Evolutionary conservation across 2,888 invertebrate species (phyloP).

Genomic region (Drosophila ochracea): DNA sequence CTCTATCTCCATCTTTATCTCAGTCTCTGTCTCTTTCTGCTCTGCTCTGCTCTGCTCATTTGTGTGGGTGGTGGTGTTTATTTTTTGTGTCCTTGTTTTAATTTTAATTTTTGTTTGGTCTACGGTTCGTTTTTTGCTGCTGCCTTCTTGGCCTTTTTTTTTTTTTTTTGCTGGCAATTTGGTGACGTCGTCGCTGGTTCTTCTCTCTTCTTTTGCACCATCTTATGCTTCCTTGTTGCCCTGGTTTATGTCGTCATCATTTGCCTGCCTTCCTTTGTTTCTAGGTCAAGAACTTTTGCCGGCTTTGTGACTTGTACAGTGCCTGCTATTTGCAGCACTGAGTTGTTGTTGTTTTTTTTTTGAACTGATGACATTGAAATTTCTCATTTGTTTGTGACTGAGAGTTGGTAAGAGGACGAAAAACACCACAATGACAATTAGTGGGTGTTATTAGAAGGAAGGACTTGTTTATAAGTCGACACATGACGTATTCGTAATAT

Average conservation of each 20-base stretch:
- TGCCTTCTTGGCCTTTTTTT: conserved; percentile 21
- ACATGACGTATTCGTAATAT: conserved; percentile 31
- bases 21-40: neutral
- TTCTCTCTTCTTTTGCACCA: conserved; percentile 11
- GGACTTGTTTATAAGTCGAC: neutral
- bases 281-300: conserved; percentile 83
- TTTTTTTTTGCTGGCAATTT: conserved; percentile 42
- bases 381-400: conserved; percentile 13
- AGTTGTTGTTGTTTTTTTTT: neutral
- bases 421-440: conserved; percentile 23
- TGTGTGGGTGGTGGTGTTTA: conserved; percentile 54
- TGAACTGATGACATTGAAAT: conserved; percentile 50
- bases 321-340: conserved; percentile 19
- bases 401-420: neutral
- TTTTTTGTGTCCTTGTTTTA: conserved; percentile 82
- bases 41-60: conserved; percentile 8
- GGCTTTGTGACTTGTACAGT: conserved; percentile 50
- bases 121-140: conserved; percentile 53
- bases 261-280: conserved; percentile 72
- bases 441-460: too few relatives aligned
- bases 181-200: conserved; percentile 58
- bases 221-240: conserved; percentile 17
- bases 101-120: conserved; percentile 84
- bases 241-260: conserved; percentile 75
- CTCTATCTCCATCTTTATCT: neutral